phyloP scores from a whole-genome alignment of 2,888 invertebrate genomes.

The Acanthoscelides obtectus region DNA sequence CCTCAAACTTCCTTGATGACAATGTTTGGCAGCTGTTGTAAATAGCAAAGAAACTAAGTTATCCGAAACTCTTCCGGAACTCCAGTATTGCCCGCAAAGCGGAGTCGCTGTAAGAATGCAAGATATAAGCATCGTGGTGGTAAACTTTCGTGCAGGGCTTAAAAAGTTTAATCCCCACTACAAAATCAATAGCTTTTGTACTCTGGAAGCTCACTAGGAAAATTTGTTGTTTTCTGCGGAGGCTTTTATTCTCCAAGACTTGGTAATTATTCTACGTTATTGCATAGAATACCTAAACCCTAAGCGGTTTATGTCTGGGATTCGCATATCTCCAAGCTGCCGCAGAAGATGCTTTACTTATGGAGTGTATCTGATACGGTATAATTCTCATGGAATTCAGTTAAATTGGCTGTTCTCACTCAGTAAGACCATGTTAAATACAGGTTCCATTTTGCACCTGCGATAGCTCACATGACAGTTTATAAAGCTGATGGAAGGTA shows the following conservation, averaged over 20 bases:
- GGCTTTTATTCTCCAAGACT: neutral
- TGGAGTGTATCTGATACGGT: neutral
- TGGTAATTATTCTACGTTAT: neutral
- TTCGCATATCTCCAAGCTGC: neutral
- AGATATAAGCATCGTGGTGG: neutral
- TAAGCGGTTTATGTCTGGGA: neutral
- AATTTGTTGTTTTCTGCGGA: neutral
- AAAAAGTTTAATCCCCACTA: neutral
- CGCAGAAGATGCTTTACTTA: neutral
- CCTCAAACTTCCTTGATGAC: neutral
- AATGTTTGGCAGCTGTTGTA: neutral
- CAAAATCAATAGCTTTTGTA: neutral
- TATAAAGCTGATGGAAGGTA: no score
- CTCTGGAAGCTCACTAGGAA: neutral
- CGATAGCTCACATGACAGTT: no score
- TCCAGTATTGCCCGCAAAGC: neutral
- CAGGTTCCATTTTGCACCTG: no score
- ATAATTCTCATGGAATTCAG: neutral
- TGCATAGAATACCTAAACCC: neutral
- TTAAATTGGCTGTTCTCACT: neutral
- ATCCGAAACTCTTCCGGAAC: neutral
- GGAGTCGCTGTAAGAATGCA: neutral
- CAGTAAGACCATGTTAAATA: no score
- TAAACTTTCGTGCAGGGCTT: neutral
- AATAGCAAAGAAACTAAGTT: neutral